Percentiles rank a stretch among this genome's conserved stretches.
Conservation (phyloP, 2,113 vertebrate genomes). For the Eclectus roratus region DNA sequence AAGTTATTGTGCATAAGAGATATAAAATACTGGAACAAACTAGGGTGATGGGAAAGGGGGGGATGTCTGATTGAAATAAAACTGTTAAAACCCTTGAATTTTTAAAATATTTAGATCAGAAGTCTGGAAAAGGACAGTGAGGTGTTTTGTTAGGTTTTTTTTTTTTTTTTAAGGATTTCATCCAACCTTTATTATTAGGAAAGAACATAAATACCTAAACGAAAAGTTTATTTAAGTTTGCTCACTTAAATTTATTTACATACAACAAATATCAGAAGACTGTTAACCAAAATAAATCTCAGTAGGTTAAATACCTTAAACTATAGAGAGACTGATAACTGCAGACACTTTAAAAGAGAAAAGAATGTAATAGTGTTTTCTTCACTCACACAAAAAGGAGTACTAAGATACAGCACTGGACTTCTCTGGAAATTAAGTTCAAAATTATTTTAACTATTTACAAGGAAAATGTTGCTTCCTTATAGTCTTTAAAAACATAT, state of each 20-base stretch:
- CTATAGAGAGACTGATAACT: not conserved
- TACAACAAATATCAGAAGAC: conserved; percentile 8
- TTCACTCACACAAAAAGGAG: not conserved
- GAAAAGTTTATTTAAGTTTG: conserved; percentile 12
- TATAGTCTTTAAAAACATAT: conserved; percentile 23
- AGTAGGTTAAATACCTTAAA: not conserved
- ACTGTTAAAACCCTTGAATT: not conserved
- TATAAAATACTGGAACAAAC: not conserved
- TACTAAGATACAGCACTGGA: not conserved
- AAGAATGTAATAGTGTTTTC: not conserved
- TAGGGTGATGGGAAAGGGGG: not conserved
- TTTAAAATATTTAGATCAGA: not conserved
- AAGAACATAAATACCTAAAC: not conserved
- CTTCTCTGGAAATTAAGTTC: not conserved
- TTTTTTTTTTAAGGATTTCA: not conserved
- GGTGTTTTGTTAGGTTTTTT: not conserved
- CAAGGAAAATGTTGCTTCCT: conserved; percentile 23
- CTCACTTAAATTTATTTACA: conserved; percentile 26
- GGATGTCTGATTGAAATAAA: not conserved
- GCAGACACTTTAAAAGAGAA: not conserved
- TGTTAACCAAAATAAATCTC: conserved; percentile 34
- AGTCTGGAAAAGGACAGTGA: not conserved
- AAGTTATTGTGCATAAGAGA: not conserved
- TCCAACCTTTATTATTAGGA: not conserved
- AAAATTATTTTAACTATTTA: conserved; percentile 3